Base-by-base conservation (phyloP, 2,113 vertebrate genomes). In the Callopanchax toddi region DNA sequence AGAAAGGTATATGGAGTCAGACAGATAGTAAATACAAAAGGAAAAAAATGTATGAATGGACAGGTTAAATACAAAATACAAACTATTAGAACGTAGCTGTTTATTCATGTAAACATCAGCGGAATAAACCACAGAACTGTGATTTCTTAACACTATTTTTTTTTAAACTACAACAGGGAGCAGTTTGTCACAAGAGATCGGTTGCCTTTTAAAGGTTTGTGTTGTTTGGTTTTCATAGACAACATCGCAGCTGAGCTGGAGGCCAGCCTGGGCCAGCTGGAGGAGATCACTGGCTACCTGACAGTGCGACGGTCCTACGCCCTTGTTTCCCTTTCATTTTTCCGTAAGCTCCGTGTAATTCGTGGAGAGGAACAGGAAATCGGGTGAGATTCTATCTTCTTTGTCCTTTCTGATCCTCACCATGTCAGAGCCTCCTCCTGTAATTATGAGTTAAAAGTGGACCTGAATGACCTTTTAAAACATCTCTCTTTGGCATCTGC, bases 211-310 rank as follows among this genome's bases (percentile, higher is more conserved):
- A 50, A 32, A 6, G 22, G 4, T 15, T 63, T 40, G 1, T 73
- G 52, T 43, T 32, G 39, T 67, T 60, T 36, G 42, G 21, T 71
- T 79, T 44, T 56, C 77, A 44, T 18, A 99, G 97, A 94, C 88
- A 99, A 99, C 89, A 95, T 99, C 52, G 97, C 96, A 1, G 93
- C 96, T 0, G 97, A 99, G 58, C 91, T 99, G 71, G 97, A 99
- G 84, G 93, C 96, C 2, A 99, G 94, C 72, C 94, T 99, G 13
- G 97, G 97, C 43, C 94, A 98, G 88, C 93, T 99, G 78, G 97
- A 99, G 77, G 96, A 98, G 74, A 97, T 99, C 88, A 94, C 94
- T 0, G 97, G 97, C 34, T 97, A 93, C 78, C 93, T 99, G n/a
- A 96, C 93, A 75, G 94, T 99, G 55, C 94, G 95, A 17, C 92